phyloP scores from a whole-genome alignment of 2,797 vertebrate genomes.

The Anguilla pacifica region DNA sequence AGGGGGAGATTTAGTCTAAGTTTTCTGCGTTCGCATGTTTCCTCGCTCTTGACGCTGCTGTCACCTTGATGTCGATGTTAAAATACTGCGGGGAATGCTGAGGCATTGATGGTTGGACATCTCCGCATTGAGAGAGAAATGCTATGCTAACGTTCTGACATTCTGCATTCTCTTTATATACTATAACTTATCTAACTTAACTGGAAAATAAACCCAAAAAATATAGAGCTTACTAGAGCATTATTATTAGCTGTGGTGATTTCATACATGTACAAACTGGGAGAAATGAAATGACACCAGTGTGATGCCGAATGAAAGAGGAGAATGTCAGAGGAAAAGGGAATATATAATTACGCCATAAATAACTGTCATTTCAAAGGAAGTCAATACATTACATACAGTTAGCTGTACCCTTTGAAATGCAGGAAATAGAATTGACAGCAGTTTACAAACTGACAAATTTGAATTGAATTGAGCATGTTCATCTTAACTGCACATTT shows the following conservation, averaged over 20 bases:
- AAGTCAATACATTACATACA: background rate
- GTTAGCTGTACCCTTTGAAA: background rate
- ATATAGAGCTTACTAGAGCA: background rate
- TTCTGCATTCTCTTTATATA: background rate
- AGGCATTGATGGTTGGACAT: background rate
- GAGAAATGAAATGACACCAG: background rate
- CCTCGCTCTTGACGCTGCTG: background rate
- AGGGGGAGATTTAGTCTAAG: constrained; percentile 35
- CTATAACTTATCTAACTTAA: background rate
- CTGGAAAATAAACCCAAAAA: background rate
- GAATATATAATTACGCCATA: background rate
- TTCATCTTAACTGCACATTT: background rate
- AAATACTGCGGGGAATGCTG: background rate
- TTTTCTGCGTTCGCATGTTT: background rate
- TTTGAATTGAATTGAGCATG: background rate
- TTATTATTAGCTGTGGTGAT: background rate
- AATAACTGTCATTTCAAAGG: background rate
- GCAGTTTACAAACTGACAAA: background rate
- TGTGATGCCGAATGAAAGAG: background rate
- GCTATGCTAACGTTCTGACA: background rate
- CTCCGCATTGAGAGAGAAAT: background rate
- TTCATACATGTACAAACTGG: background rate
- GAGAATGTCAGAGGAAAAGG: background rate
- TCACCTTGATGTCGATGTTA: background rate
- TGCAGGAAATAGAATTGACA: background rate